Base-by-base conservation (phyloP, 2,797 vertebrate species). In the Aselliscus stoliczkanus region DNA sequence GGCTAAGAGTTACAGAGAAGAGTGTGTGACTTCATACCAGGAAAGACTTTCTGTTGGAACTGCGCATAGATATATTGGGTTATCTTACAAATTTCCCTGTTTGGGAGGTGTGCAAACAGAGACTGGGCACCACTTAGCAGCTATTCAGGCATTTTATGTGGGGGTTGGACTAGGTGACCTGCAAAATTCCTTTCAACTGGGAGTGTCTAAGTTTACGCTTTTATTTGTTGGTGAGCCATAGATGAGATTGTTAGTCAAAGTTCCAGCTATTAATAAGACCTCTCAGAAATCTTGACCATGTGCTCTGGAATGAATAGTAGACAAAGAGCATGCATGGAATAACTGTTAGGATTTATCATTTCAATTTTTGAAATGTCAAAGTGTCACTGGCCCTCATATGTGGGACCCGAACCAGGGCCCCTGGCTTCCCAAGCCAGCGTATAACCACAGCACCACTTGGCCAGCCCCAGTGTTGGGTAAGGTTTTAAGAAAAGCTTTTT, bases 401-500 rank as follows among this genome's bases (percentile, higher is more conserved):
- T n/a, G n/a, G n/a, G n/a, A n/a, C n/a, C n/a, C n/a, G n/a, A n/a
- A n/a, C n/a, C n/a, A n/a, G n/a, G n/a, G n/a, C n/a, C n/a, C n/a
- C n/a, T n/a, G n/a, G n/a, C n/a, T n/a, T n/a, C n/a, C n/a, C n/a
- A n/a, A n/a, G n/a, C n/a, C n/a, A n/a, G n/a, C n/a, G n/a, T n/a
- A n/a, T n/a, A n/a, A n/a, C n/a, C n/a, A n/a, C n/a, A n/a, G n/a
- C n/a, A n/a, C n/a, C n/a, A n/a, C n/a, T n/a, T n/a, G n/a, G n/a
- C n/a, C n/a, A n/a, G n/a, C n/a, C n/a, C n/a, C n/a, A n/a, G n/a
- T n/a, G 37, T 92, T 96, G 94, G 96, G 83, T 73, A 88, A 88
- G 86, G 90, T 92, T 95, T 93, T 83, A 92, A 96, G 90, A 77
- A 81, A 92, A 76, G 17, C 1, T 44, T 62, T 93, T 88, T 88